phyloP scores from a whole-genome alignment of 2,113 vertebrate genomes.

The Chlamydotis undulata region DNA sequence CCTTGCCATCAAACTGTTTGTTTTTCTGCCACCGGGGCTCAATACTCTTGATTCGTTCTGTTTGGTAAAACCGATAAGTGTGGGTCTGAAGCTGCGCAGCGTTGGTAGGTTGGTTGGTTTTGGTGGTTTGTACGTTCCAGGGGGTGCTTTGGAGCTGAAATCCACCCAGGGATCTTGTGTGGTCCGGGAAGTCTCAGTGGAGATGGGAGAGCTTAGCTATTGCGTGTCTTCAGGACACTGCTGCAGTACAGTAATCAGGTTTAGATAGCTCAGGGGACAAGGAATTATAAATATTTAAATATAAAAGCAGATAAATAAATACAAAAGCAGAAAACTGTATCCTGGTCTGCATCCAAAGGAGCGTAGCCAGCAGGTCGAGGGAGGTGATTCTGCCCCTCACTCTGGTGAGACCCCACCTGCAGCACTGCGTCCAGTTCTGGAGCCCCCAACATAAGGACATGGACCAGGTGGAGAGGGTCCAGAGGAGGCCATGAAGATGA shows the following conservation, averaged over 20 bases:
- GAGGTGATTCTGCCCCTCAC: no score
- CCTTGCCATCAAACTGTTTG: no score
- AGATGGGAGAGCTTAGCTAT: accelerated
- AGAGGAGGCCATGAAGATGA: no score
- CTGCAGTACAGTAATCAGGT: no score
- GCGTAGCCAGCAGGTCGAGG: no score
- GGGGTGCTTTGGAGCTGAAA: neutral
- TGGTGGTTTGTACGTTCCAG: neutral
- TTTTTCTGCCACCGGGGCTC: neutral
- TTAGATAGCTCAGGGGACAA: no score
- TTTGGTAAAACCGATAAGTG: neutral
- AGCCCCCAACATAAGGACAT: no score
- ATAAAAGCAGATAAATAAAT: neutral
- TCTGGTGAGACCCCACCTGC: no score
- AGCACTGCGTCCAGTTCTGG: no score
- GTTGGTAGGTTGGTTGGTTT: neutral
- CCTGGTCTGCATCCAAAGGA: no score
- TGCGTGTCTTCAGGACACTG: accelerated
- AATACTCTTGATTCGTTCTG: accelerated
- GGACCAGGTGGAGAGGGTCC: no score
- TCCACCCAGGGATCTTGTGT: accelerated
- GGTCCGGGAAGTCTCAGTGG: neutral
- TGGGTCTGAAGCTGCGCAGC: neutral
- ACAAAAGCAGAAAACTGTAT: neutral
- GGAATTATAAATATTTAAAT: no score